phyloP scores from a whole-genome alignment of 1,140 invertebrate genomes.

The Drosophila teissieri region DNA sequence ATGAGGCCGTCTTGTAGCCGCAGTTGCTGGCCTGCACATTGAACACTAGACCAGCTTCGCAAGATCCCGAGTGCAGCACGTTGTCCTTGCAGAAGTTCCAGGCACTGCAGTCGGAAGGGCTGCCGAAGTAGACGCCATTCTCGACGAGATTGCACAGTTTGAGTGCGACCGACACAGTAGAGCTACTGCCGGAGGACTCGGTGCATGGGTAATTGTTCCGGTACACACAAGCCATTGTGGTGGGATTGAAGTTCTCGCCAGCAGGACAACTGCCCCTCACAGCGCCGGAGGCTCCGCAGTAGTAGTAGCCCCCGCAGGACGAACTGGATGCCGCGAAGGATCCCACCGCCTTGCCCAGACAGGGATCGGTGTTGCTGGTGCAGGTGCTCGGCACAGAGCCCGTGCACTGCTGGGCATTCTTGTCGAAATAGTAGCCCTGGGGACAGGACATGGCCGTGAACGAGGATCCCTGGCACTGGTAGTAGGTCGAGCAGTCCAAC shows the following conservation, averaged over 20 bases:
- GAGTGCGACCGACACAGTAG: constrained; percentile 4
- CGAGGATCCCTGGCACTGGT: constrained; percentile 35
- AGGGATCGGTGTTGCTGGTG: constrained; percentile 20
- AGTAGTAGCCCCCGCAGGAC: constrained; percentile 52
- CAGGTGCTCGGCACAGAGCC: constrained; percentile 6
- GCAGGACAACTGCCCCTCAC: constrained; percentile 34
- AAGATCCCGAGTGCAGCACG: constrained; percentile 28
- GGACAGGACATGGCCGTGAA: constrained; percentile 19
- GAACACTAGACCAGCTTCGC: constrained; percentile 14
- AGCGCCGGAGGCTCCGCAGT: constrained; percentile 43
- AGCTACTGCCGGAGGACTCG: neutral
- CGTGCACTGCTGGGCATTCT: constrained; percentile 38
- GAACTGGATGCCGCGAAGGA: constrained; percentile 18
- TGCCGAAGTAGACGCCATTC: constrained; percentile 51
- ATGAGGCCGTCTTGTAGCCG: constrained; percentile 24
- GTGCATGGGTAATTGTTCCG: constrained; percentile 26
- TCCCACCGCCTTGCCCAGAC: constrained; percentile 31
- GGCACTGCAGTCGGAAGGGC: constrained; percentile 27
- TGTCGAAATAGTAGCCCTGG: constrained; percentile 32
- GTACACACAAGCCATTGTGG: constrained; percentile 38
- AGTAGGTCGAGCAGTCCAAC: constrained; percentile 49
- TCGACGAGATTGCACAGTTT: constrained; percentile 52
- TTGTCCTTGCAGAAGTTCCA: constrained; percentile 52
- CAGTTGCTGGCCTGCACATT: constrained; percentile 35
- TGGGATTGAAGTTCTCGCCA: constrained; percentile 54